These are phyloP conservation scores for Helogale parvula DNA, from an alignment of 2,113 vertebrate genomes.

Conservation along the genomic window DNA sequence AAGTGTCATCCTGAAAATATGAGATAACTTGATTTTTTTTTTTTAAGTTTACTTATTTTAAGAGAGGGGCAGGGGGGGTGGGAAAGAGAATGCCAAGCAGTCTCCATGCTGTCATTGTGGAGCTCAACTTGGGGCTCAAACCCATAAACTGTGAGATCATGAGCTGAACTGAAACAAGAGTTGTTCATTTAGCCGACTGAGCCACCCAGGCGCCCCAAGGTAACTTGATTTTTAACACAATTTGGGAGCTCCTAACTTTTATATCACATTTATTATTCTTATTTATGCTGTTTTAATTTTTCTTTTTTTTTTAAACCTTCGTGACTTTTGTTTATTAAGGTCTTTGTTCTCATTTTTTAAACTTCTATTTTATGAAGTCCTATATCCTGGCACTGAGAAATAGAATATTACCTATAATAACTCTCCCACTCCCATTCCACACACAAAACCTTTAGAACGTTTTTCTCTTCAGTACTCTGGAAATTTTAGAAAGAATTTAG, in stretches of 20 bases:
- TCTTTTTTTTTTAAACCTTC: neutral
- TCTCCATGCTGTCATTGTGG: too few relatives aligned
- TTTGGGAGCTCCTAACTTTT: neutral
- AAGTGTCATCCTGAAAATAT: neutral
- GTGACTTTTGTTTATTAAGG: neutral
- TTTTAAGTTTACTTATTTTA: too few relatives aligned
- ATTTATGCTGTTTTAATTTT: constrained; percentile 18
- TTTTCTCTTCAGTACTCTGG: neutral
- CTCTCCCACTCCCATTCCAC: neutral
- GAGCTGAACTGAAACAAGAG: too few relatives aligned
- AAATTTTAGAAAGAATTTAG: constrained; percentile 2
- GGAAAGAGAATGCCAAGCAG: too few relatives aligned
- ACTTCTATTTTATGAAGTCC: neutral
- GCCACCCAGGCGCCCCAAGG: neutral
- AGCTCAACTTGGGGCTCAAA: too few relatives aligned
- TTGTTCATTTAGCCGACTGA: too few relatives aligned
- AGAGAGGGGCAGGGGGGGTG: too few relatives aligned
- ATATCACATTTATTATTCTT: neutral
- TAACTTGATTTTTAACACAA: neutral
- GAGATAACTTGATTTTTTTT: constrained; percentile 3
- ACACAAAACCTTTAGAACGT: neutral
- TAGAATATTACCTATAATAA: constrained; percentile 17
- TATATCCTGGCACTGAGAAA: neutral
- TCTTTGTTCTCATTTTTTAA: neutral
- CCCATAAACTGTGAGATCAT: too few relatives aligned